Evolutionary conservation across 2,888 invertebrate species (phyloP).

Genomic region (Perizoma affinitatum): DNA sequence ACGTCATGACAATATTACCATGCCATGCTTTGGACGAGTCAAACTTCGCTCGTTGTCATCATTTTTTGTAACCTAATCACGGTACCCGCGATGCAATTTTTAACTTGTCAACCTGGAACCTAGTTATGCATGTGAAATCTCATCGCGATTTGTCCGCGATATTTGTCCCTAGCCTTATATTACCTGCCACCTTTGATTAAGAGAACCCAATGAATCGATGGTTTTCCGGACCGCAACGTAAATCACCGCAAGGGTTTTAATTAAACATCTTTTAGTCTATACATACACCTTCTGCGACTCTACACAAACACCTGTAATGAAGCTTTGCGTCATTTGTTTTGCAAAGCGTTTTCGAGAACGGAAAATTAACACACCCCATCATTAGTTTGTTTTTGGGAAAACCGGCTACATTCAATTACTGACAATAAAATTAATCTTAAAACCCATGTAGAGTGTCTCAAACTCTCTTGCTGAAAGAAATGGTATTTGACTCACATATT

Average conservation of each 20-base stretch:
- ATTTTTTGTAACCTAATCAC: neutral
- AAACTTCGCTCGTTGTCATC: no score
- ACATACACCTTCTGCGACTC: constrained; percentile 17
- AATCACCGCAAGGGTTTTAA: constrained; percentile 39
- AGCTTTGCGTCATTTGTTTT: constrained; percentile 26
- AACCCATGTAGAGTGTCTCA: no score
- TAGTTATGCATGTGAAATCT: no score
- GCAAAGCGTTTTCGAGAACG: constrained; percentile 9
- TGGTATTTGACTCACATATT: no score
- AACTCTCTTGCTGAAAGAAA: no score
- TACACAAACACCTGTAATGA: constrained; percentile 34
- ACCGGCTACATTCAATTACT: no score
- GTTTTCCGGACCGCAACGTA: constrained; percentile 35
- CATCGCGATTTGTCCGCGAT: no score
- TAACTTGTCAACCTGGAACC: no score
- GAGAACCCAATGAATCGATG: constrained; percentile 35
- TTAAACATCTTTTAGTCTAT: constrained; percentile 36
- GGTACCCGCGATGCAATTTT: neutral
- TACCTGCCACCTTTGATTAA: constrained; percentile 1
- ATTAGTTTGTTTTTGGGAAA: neutral
- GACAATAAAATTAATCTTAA: no score
- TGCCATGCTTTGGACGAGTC: no score
- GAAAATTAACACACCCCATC: neutral
- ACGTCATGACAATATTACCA: no score
- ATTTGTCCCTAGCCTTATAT: no score